phyloP scores from a whole-genome alignment of 1,140 invertebrate species.

The Oedothorax gibbosus region DNA sequence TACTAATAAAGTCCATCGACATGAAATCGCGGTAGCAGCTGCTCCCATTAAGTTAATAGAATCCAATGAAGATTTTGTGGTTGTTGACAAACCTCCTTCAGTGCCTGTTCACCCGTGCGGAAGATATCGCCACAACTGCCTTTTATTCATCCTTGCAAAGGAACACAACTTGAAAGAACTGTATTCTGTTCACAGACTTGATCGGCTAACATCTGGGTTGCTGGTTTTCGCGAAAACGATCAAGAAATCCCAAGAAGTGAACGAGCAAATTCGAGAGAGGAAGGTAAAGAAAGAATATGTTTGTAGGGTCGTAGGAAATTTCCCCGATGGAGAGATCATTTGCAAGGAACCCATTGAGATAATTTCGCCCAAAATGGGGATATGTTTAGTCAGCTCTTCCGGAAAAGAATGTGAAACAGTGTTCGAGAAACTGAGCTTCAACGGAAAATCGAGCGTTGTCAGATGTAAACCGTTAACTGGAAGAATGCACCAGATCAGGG shows the following conservation, averaged over 20 bases:
- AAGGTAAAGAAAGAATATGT: constrained; percentile 97
- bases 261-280: constrained; percentile 91
- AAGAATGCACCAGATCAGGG: constrained; percentile 97
- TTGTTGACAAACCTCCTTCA: constrained; percentile 99
- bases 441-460: constrained; percentile 91
- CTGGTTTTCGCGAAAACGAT: constrained; percentile 92
- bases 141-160: constrained; percentile 95
- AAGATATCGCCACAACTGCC: constrained; percentile 94
- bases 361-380: constrained; percentile 94
- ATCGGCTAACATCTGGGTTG: constrained; percentile 78
- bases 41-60: constrained; percentile 94
- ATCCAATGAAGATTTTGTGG: constrained; percentile 97
- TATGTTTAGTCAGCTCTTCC: constrained; percentile 87
- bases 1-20: constrained; percentile 79
- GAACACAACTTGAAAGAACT: constrained; percentile 77
- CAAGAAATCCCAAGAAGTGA: constrained; percentile 91
- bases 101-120: constrained; percentile 99
- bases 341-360: constrained; percentile 93
- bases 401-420: constrained; percentile 92
- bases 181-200: constrained; percentile 72
- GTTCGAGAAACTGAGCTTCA: constrained; percentile 87
- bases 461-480: constrained; percentile 91
- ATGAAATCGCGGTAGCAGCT: constrained; percentile 68
- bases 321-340: constrained; percentile 87
- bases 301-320: constrained; percentile 94